Base-by-base conservation (phyloP, 2,888 invertebrate species). In the Agrotis exclamationis region DNA sequence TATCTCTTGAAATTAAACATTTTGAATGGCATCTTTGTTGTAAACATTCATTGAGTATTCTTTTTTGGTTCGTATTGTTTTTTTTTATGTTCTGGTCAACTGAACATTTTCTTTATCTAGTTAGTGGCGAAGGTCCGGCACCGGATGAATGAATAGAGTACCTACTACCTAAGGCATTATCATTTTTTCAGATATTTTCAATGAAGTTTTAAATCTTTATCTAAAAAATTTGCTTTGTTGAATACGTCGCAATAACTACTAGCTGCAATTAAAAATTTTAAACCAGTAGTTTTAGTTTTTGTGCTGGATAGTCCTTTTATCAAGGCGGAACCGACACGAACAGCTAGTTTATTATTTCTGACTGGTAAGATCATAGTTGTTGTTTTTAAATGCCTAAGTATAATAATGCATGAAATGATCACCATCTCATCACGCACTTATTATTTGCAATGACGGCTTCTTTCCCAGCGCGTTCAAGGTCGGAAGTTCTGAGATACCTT, bases 1-100 rank as follows among this genome's bases (percentile, higher is more conserved):
- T 70, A 56, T 16, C 50, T 45, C 22, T 64, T 57, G 33, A 22
- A 22, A 6, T 5, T 33, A 33, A 33, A 33, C 9, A 24, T 60
- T 20, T 53, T 72, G 48, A 63, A 76, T 71, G 71, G 44, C n/a
- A 54, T 59, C 58, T 72, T 72, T 76, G 63, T 76, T 53, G 47
- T 24, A 44, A 54, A 53, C 24, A 45, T 65, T 75, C 74, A 67
- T 70, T 74, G 58, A 73, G 14, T 48, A 11, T n/a, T 66, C 53
- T 71, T 72, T 66, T 20, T 51, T 20, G 9, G 45, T 47, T 22
- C 1, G 13, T 24, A 56, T 22, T 59, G 28, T 72, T 65, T 22
- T 48, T 67, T 16, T 58, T 51, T 59, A 64, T 62, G 63, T 70
- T 63, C 48, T 75, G 44, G 63, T 50, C 44, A 73, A 73, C 48